A percentile compares a stretch with the other conserved stretches of the same genome.
phyloP scores from a whole-genome alignment of 2,888 invertebrate genomes.

The Colletes collaris region DNA sequence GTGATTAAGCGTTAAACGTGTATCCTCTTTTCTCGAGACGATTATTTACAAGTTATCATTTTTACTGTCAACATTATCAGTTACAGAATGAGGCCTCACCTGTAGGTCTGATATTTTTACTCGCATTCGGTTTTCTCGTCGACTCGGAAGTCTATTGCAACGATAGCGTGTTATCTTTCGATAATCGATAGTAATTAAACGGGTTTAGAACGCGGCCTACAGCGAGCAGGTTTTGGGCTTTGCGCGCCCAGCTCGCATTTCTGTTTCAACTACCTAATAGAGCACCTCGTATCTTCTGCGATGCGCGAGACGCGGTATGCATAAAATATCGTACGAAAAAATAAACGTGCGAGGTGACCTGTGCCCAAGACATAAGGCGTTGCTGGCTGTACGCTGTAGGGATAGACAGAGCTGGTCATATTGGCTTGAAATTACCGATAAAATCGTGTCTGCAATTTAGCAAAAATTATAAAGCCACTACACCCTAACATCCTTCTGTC shows the following conservation, averaged over 20 bases:
- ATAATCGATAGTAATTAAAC: slow-evolving; percentile 67
- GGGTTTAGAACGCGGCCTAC: slow-evolving; percentile 83
- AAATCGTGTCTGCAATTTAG: slow-evolving; percentile 63
- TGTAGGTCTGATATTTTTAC: slow-evolving; percentile 78
- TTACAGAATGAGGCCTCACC: slow-evolving; percentile 81
- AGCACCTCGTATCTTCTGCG: slow-evolving; percentile 73
- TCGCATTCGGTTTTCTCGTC: slow-evolving; percentile 79
- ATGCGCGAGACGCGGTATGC: slow-evolving; percentile 77
- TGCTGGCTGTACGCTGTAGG: slow-evolving; percentile 81
- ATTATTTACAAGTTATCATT: slow-evolving; percentile 35
- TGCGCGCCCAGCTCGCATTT: slow-evolving; percentile 82
- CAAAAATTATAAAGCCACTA: slow-evolving; percentile 60
- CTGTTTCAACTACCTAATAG: slow-evolving; percentile 68
- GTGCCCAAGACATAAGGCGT: slow-evolving; percentile 78
- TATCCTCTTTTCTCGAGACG: slow-evolving; percentile 35
- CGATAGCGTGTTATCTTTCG: slow-evolving; percentile 63
- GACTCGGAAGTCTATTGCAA: slow-evolving; percentile 72
- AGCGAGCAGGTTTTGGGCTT: slow-evolving; percentile 80
- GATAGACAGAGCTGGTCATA: slow-evolving; percentile 81
- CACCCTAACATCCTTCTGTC: slow-evolving; percentile 30
- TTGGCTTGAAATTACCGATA: slow-evolving; percentile 71
- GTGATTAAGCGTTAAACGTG: slow-evolving; percentile 26
- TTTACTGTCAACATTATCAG: slow-evolving; percentile 69
- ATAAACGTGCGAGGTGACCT: slow-evolving; percentile 79
- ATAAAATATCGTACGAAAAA: slow-evolving; percentile 77